Evolutionary conservation across 2,888 invertebrate species (phyloP), one percentile per base, ranked within the genome.

Genomic region (Punctoribates punctum): DNA sequence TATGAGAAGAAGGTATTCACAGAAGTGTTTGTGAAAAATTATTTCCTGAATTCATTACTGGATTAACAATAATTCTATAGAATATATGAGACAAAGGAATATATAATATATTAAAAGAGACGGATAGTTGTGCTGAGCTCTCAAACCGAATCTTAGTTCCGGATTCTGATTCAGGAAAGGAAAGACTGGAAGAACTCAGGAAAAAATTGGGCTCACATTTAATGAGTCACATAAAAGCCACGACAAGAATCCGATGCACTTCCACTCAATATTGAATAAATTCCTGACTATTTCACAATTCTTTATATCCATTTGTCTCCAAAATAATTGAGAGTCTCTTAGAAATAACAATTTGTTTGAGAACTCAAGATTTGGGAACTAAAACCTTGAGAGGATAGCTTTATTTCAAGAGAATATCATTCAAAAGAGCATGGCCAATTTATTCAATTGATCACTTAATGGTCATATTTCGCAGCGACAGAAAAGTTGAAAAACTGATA

Each of bases 1-100:
- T 51, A 4, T 51, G 51, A 51, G 4, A 1, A 51, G 1, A 51
- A n/a, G n/a, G 51, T 17, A 51, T 1, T 34, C 34, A 51, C 25
- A 51, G n/a, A 51, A 51, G 15, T 15, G 29, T 62, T 62, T 62
- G 8, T 62, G 62, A 62, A 34, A 29, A 62, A 62, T 62, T 62
- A n/a, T 62, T 62, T 62, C 62, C 62, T 15, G 11, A 62, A 62
- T 34, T 62, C 62, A 62, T 62, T 62, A 62, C 20, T 17, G n/a
- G 1, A 62, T 62, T 62, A 23, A 29, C 29, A 34, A 62, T 62
- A 23, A 34, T 6, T 20, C 5, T 20, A 25, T 15, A 25, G 15
- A 27, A n/a, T 15, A 23, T 25, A 27, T 2, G 2, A 54, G 5
- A 54, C 23, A 54, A 54, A 9, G 4, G n/a, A 54, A 54, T 54